Base-by-base conservation (phyloP, 2,888 invertebrate species). In the Ichneumon xanthorius region DNA sequence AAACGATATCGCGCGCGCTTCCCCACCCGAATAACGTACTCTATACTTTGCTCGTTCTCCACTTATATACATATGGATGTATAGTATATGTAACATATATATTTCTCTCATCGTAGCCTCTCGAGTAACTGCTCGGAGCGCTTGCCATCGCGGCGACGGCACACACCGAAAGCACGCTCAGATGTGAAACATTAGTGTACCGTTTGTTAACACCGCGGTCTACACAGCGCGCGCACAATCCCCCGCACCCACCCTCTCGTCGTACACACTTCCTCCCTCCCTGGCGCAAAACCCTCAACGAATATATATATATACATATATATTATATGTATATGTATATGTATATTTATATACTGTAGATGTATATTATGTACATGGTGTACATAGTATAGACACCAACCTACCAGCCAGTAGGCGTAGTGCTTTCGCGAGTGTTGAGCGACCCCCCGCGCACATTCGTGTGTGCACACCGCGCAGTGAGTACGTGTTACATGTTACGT, bases 171-270 rank as follows among this genome's bases (percentile, higher is more conserved):
- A 88, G 87, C 87, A 88, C 85, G 82, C 92, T 89, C 92, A 91
- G 92, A 93, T 91, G 93, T 92, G 92, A 92, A 93, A 92, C 92
- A 92, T 92, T 92, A 93, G 93, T 93, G 93, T 93, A 93, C 92
- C 92, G 93, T 93, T 93, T 93, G 93, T 93, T 93, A 92, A 93
- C 93, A 92, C 92, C 92, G 90, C 91, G 90, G 91, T 92, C 90
- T 91, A 93, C 92, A 92, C 92, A 92, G 89, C 90, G 88, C 89
- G 89, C 88, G 82, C 88, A 90, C 77, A 55, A 37, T 30, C 61
- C 82, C 84, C 53, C 71, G 33, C 76, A 61, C 70, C 75, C 53
- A 84, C 58, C 61, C 40, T 61, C 22, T 55, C 86, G 9, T 22
- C 61, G 55, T 50, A 53, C 9, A 22, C 22, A 7, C 48, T 30